Base-by-base conservation (phyloP, 2,888 invertebrate genomes). In the Hirtodrosophila histrioides region DNA sequence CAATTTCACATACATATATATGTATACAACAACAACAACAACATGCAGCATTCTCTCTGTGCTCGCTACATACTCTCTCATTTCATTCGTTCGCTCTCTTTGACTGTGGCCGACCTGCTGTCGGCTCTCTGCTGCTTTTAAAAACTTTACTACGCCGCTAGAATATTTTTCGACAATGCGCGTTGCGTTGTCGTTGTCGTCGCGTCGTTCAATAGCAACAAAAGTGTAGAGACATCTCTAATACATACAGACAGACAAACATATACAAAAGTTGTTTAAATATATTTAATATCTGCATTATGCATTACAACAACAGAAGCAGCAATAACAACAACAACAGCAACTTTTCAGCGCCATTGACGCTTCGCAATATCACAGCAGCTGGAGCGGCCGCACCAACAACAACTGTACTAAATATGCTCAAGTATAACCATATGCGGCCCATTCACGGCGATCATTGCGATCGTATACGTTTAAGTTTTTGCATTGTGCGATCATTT, bases 161-260 rank as follows among this genome's bases (percentile, higher is more conserved):
- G 79, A 86, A 85, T 85, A 60, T 76, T 80, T 80, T 87, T 88
- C 79, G 88, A 73, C 78, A 83, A 85, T 82, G 67, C 65, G 73
- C 64, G 68, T 78, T 78, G 70, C 54, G 75, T 71, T 75, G 66
- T 72, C 75, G 87, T 70, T 40, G 82, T 68, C 50, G 74, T 67
- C 77, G 84, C 69, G 48, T 70, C 69, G 66, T 48, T 46, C 48
- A 49, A 60, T 29, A 62, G 58, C 46, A 43, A 40, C 44, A 58
- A 64, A 54, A 54, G 53, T 36, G 33, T 35, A 57, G 35, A 39
- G n/a, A 36, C 31, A 8, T 31, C 9, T 31, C 31, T 8, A 8
- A 8, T 31, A 1, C 9, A 31, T 17, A 31, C 6, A 5, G 0
- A 31, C 3, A 31, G 0, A 0, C 4, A 31, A 31, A 31, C 29